phyloP scores from a whole-genome alignment of 2,797 vertebrate genomes.

The Malurus splendens region DNA sequence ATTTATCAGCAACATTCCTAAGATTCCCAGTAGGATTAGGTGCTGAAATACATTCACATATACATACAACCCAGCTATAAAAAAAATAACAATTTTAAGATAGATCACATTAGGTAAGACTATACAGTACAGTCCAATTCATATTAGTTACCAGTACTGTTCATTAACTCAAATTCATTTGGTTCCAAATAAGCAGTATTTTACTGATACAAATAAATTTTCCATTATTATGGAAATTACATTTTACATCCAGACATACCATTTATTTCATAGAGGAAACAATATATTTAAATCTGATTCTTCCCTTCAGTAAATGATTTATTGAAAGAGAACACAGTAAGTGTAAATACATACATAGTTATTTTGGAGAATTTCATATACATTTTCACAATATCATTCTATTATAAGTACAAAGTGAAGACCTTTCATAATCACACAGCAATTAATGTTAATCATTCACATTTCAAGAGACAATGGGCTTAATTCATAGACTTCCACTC shows the following conservation, averaged over 20 bases:
- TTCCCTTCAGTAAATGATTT: neutral
- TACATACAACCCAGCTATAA: neutral
- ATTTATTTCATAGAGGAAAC: constrained; percentile 1
- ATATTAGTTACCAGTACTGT: neutral
- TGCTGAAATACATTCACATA: neutral
- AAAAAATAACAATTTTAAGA: neutral
- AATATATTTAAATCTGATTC: neutral
- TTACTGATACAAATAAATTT: neutral
- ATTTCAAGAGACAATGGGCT: neutral
- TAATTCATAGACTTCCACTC: neutral
- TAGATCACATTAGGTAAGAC: neutral
- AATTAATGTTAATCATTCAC: neutral
- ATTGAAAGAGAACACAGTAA: neutral
- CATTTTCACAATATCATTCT: neutral
- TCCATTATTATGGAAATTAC: neutral
- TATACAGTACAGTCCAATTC: neutral
- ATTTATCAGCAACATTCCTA: neutral
- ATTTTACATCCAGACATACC: neutral
- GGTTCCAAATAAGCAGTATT: neutral
- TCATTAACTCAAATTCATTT: neutral
- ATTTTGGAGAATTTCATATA: neutral
- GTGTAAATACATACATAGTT: neutral
- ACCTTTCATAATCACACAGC: neutral
- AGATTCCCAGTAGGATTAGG: neutral
- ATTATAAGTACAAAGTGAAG: neutral